Evolutionary conservation across 2,888 invertebrate genomes (phyloP).

Genomic region (Teleiodes luculella): DNA sequence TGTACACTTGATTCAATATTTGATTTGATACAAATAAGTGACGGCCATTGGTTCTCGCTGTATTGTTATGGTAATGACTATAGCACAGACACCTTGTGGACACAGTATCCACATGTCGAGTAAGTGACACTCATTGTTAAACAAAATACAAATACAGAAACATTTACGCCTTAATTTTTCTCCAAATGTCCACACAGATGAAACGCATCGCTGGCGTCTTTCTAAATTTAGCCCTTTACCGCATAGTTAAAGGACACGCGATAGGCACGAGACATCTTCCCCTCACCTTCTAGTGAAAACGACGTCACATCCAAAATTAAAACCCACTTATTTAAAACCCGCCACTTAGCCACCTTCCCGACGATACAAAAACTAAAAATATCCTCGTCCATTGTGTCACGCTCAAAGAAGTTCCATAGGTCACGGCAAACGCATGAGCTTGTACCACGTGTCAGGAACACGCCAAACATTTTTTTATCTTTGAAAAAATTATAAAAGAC

Average conservation of each 20-base stretch:
- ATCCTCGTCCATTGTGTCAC: constrained; percentile 72
- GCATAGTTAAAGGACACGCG: constrained; percentile 60
- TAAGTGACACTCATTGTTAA: constrained; percentile 38
- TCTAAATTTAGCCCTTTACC: constrained; percentile 48
- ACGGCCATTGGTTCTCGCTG: constrained; percentile 63
- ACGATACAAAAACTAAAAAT: constrained; percentile 75
- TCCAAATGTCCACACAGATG: background rate
- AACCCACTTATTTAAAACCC: constrained; percentile 74
- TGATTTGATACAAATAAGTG: constrained; percentile 70
- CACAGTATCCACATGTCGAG: constrained; percentile 45
- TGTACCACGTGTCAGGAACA: constrained; percentile 76
- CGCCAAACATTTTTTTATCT: constrained; percentile 78
- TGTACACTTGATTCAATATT: constrained; percentile 74
- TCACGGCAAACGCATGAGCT: constrained; percentile 67
- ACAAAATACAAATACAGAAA: constrained; percentile 37
- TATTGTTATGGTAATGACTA: constrained; percentile 73
- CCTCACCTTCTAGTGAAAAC: constrained; percentile 64
- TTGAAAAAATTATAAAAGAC: constrained; percentile 75
- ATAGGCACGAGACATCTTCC: constrained; percentile 69
- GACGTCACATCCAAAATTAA: constrained; percentile 76
- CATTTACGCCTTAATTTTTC: constrained; percentile 19
- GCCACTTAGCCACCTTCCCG: constrained; percentile 77
- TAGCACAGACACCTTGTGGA: constrained; percentile 53
- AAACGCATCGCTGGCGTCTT: constrained; percentile 20
- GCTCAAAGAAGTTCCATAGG: constrained; percentile 76